A percentile compares a stretch with the other conserved stretches of the same genome.
Conservation (phyloP, 2,113 vertebrate species). For the Lynx canadensis region DNA sequence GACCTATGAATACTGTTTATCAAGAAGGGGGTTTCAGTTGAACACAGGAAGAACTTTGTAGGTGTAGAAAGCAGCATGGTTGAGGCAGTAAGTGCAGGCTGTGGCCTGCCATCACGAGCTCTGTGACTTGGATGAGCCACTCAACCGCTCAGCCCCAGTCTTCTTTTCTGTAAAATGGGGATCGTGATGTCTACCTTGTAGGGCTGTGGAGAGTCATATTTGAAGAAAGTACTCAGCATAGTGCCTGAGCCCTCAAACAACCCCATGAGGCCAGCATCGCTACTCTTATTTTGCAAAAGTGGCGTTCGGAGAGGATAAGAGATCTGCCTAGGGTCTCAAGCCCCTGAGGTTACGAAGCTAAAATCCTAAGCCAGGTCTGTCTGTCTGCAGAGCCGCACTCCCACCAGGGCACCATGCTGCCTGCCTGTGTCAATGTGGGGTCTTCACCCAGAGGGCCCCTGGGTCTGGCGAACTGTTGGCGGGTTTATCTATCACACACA, state of each 20-base stretch:
- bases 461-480: slow-evolving; percentile 86
- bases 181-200: not conserved
- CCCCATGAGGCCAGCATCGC: not conserved
- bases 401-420: not conserved
- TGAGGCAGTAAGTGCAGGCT: not conserved
- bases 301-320: not conserved
- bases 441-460: slow-evolving; percentile 67
- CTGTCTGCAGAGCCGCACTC: not conserved
- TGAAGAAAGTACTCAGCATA: not conserved
- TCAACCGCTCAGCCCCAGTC: not conserved
- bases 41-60: not conserved
- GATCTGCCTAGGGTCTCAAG: not conserved
- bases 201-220: not conserved
- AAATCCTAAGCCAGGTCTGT: not conserved
- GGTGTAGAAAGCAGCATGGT: not conserved
- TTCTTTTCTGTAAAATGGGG: not conserved
- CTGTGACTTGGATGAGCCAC: not conserved
- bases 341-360: not conserved
- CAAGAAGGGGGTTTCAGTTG: not conserved
- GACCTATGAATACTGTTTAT: not conserved
- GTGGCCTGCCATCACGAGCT: not conserved
- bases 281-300: not conserved
- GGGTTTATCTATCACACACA: slow-evolving; percentile 87
- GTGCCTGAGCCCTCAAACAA: not conserved
- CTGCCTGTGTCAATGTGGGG: slow-evolving; percentile 50